Conservation (phyloP, 1,140 invertebrate genomes). For the Calephelis virginiensis region DNA sequence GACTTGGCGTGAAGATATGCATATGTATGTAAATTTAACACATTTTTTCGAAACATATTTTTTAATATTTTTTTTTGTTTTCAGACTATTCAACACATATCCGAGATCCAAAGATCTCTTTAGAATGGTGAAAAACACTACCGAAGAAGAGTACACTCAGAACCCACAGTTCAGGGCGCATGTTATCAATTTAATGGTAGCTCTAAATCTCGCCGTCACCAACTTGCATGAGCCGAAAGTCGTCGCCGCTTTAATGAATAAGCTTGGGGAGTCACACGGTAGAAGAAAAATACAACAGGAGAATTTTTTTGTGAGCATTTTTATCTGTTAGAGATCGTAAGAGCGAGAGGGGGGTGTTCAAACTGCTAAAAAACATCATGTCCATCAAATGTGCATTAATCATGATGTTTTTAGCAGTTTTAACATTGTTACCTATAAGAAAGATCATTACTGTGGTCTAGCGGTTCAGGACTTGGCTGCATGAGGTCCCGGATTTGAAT, state of each 20-base stretch:
- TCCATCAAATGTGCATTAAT: no score
- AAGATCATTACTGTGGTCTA: no score
- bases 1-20: no score
- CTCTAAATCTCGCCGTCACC: slow-evolving; percentile 80
- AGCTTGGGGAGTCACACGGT: slow-evolving; percentile 81
- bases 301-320: slow-evolving; percentile 75
- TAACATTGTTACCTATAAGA: no score
- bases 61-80: neutral
- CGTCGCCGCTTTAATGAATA: slow-evolving; percentile 80
- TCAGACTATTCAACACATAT: slow-evolving; percentile 82
- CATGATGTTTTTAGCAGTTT: no score
- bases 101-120: slow-evolving; percentile 82
- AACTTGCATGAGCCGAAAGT: slow-evolving; percentile 81
- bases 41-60: no score
- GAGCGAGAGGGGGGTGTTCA: no score
- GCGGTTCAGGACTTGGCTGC: no score
- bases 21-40: no score
- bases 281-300: slow-evolving; percentile 65
- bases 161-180: slow-evolving; percentile 83
- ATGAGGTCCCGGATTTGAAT: no score
- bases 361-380: no score
- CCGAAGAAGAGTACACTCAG: slow-evolving; percentile 73
- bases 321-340: no score
- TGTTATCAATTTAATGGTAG: slow-evolving; percentile 80
- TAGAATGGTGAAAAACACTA: slow-evolving; percentile 77